These are phyloP conservation scores for Eurystomus gularis DNA, from an alignment of 2,113 vertebrate species.

Conservation along the genomic window DNA sequence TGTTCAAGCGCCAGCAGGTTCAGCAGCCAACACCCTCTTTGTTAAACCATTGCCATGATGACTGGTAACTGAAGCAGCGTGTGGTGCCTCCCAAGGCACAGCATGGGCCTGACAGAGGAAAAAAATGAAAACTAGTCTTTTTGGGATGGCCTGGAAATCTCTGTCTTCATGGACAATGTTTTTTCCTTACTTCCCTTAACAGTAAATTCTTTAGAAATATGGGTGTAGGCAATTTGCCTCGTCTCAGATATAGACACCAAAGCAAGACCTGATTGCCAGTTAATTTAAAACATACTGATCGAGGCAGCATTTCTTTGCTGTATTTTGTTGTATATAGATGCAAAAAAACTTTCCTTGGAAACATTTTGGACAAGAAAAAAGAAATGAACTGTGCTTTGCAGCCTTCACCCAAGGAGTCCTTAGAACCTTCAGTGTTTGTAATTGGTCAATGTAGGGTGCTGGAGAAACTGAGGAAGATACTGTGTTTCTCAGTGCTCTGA, in stretches of 20 bases:
- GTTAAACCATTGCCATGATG: rapidly evolving
- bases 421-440: neutral
- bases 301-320: neutral
- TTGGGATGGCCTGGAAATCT: neutral
- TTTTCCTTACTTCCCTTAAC: neutral
- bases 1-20: too few species aligned
- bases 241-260: neutral
- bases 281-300: neutral
- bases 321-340: neutral
- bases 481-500: neutral
- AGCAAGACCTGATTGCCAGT: neutral
- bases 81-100: neutral
- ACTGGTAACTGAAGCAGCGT: too few species aligned
- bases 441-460: neutral
- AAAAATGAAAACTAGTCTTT: neutral
- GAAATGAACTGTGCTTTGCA: neutral
- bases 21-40: neutral
- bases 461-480: neutral
- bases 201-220: neutral
- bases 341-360: neutral
- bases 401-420: neutral
- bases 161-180: too few species aligned
- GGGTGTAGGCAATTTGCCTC: neutral
- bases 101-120: neutral
- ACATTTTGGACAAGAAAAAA: neutral